phyloP scores from a whole-genome alignment of 2,113 vertebrate species.

The Benitochromis conjunctus region DNA sequence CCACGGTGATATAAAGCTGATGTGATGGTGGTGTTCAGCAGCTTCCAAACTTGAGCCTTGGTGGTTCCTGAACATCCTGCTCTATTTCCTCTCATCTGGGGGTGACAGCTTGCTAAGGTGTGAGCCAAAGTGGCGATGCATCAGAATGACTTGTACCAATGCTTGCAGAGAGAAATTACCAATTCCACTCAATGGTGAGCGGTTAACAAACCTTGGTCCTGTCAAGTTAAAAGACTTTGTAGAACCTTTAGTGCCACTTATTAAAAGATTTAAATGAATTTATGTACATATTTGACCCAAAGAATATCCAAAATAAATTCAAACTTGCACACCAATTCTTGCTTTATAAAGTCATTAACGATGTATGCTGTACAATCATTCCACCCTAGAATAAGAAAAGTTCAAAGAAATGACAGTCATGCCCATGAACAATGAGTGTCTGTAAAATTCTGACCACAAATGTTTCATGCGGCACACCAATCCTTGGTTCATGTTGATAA shows the following conservation, averaged over 20 bases:
- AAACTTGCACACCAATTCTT: neutral
- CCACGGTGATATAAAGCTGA: neutral
- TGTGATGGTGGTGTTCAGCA: neutral
- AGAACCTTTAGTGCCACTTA: neutral
- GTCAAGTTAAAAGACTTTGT: no score
- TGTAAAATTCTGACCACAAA: neutral
- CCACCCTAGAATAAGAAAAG: neutral
- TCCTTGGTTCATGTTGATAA: neutral
- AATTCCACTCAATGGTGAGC: neutral
- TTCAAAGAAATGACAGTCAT: neutral
- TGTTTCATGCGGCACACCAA: neutral
- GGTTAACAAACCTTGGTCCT: no score
- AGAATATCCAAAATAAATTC: neutral
- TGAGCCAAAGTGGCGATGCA: neutral
- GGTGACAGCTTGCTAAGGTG: neutral
- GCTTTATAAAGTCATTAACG: neutral
- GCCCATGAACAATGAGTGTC: neutral
- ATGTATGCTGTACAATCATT: neutral
- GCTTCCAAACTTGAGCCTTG: neutral
- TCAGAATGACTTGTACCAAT: neutral
- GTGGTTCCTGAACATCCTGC: neutral
- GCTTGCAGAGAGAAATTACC: neutral
- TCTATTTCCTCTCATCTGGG: neutral
- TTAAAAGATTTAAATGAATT: neutral
- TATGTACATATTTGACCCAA: neutral